Evolutionary conservation across 1,140 invertebrate genomes (phyloP).

Genomic region (Drosophila nigrodunni): DNA sequence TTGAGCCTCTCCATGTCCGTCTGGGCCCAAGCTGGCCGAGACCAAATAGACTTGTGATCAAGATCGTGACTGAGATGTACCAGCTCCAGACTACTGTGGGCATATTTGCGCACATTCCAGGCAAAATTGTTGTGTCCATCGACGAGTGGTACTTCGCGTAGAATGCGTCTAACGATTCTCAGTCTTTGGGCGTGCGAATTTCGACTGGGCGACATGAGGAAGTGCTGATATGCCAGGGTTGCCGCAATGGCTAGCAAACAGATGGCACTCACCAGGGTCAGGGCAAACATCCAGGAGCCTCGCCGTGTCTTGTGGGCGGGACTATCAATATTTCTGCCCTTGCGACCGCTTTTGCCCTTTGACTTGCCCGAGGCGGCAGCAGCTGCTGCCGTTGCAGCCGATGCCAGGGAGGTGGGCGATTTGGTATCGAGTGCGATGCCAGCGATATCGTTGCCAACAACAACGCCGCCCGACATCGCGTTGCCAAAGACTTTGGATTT

Average conservation of each 20-base stretch:
- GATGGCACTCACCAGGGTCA: constrained; percentile 75
- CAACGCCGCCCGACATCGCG: constrained; percentile 56
- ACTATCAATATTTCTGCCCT: constrained; percentile 38
- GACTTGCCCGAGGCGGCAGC: constrained; percentile 48
- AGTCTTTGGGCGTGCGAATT: constrained; percentile 87
- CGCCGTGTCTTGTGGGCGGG: constrained; percentile 64
- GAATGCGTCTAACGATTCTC: constrained; percentile 86
- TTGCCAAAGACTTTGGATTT: constrained; percentile 80
- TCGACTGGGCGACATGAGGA: constrained; percentile 85
- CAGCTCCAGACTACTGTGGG: constrained; percentile 92
- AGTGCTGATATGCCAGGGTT: constrained; percentile 80
- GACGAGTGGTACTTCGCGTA: constrained; percentile 87
- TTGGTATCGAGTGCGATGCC: constrained; percentile 66
- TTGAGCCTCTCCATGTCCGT: constrained; percentile 94
- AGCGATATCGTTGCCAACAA: constrained; percentile 65
- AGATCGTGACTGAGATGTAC: constrained; percentile 92
- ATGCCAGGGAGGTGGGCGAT: constrained; percentile 62
- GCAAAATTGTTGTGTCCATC: constrained; percentile 95
- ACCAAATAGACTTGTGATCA: constrained; percentile 91
- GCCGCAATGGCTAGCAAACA: constrained; percentile 75
- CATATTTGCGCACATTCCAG: constrained; percentile 92
- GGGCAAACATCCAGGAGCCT: constrained; percentile 70
- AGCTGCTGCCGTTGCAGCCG: constrained; percentile 42
- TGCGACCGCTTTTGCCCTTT: constrained; percentile 56
- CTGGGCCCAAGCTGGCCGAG: constrained; percentile 92